phyloP scores from a whole-genome alignment of 1,140 invertebrate species.

The Drosophila lacertosa region DNA sequence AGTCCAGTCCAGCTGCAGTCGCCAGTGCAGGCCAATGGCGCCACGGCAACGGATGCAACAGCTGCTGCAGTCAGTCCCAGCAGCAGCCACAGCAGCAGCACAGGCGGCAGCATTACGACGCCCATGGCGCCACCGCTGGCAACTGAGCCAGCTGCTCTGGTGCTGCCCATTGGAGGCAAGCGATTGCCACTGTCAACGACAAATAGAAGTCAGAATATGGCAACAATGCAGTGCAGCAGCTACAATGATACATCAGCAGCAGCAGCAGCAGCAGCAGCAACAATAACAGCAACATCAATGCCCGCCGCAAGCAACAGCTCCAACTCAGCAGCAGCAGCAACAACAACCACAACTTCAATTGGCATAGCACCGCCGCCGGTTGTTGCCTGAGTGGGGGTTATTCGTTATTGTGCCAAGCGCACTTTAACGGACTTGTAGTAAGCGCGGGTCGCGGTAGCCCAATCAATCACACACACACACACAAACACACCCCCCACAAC shows the following conservation, averaged over 20 bases:
- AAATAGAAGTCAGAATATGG: constrained; percentile 29
- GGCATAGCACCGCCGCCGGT: constrained; percentile 77
- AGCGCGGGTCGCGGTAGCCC: constrained; percentile 65
- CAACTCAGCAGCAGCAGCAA: background rate
- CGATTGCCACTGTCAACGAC: background rate
- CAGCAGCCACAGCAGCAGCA: constrained; percentile 18
- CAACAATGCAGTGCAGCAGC: constrained; percentile 58
- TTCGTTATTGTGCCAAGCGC: constrained; percentile 82
- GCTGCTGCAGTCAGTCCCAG: constrained; percentile 30
- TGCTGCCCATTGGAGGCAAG: background rate
- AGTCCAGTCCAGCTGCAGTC: background rate
- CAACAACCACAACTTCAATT: constrained; percentile 38
- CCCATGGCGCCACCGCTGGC: constrained; percentile 5
- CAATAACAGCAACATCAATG: constrained; percentile 22
- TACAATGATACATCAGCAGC: constrained; percentile 13
- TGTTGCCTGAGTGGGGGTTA: constrained; percentile 84
- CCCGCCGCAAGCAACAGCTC: constrained; percentile 9
- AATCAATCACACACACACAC: background rate
- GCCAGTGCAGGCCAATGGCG: constrained; percentile 31
- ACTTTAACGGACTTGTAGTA: constrained; percentile 78
- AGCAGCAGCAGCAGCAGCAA: constrained; percentile 16
- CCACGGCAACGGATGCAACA: background rate
- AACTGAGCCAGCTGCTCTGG: background rate
- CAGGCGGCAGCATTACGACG: no score
- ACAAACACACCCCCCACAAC: background rate